Conservation (phyloP, 2,797 vertebrate species). For the Erithacus rubecula region DNA sequence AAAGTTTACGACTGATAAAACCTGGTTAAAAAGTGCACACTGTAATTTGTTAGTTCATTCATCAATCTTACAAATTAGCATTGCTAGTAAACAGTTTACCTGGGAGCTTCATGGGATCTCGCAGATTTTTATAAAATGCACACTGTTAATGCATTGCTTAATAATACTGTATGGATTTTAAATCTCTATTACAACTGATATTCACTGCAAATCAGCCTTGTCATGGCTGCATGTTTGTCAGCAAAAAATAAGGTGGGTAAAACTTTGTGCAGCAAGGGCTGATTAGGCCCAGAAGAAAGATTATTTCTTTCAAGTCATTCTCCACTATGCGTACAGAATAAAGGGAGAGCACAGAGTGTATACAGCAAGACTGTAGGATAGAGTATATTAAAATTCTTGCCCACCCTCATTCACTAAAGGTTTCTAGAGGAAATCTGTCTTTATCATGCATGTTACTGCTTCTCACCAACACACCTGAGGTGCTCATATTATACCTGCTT, state of each 20-base stretch:
- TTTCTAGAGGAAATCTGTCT: background rate
- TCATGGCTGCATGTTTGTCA: background rate
- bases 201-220: background rate
- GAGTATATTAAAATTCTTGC: background rate
- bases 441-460: background rate
- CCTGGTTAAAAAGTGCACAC: background rate
- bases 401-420: background rate
- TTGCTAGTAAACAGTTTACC: background rate
- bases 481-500: background rate
- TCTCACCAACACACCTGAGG: background rate
- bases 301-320: background rate
- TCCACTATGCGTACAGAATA: background rate
- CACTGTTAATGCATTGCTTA: background rate
- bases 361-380: background rate
- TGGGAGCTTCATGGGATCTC: background rate
- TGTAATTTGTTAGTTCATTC: background rate
- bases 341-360: accelerated
- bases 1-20: background rate
- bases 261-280: background rate
- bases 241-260: background rate
- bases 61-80: background rate
- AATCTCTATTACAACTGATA: background rate
- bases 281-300: background rate
- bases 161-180: background rate
- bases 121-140: background rate